These are phyloP conservation scores for Eidolon helvum DNA, from an alignment of 2,113 vertebrate genomes.

Conservation along the genomic window DNA sequence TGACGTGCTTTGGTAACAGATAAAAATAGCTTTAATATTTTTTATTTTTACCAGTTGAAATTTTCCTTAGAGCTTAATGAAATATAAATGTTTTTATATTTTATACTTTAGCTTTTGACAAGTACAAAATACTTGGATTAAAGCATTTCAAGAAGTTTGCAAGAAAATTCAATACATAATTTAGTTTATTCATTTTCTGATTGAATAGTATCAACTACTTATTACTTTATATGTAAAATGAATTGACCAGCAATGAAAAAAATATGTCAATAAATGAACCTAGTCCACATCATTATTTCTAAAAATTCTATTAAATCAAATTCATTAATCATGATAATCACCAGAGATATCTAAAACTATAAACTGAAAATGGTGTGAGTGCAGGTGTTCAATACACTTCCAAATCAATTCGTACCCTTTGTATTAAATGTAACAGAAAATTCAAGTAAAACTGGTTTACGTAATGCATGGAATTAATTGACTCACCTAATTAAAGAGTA, in stretches of 20 bases:
- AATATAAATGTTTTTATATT: background rate
- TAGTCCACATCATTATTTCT: background rate
- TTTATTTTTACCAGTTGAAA: background rate
- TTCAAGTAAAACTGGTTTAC: background rate
- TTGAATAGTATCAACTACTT: background rate
- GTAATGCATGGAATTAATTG: background rate
- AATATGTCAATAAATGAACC: accelerated
- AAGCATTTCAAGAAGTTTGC: background rate
- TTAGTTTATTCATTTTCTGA: background rate
- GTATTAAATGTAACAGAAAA: background rate
- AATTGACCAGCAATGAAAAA: background rate
- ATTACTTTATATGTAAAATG: background rate
- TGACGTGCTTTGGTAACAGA: background rate
- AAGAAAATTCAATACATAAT: background rate
- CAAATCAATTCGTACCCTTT: background rate
- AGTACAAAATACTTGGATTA: background rate
- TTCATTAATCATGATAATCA: background rate
- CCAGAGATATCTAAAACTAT: background rate
- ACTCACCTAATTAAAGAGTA: background rate
- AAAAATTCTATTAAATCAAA: background rate
- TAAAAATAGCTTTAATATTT: background rate
- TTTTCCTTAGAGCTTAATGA: background rate
- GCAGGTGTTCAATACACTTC: background rate
- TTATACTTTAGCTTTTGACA: background rate
- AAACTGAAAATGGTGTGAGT: background rate